These are phyloP conservation scores for Cossypha dichroa DNA, from an alignment of 2,797 vertebrate species.

Conservation along the genomic window DNA sequence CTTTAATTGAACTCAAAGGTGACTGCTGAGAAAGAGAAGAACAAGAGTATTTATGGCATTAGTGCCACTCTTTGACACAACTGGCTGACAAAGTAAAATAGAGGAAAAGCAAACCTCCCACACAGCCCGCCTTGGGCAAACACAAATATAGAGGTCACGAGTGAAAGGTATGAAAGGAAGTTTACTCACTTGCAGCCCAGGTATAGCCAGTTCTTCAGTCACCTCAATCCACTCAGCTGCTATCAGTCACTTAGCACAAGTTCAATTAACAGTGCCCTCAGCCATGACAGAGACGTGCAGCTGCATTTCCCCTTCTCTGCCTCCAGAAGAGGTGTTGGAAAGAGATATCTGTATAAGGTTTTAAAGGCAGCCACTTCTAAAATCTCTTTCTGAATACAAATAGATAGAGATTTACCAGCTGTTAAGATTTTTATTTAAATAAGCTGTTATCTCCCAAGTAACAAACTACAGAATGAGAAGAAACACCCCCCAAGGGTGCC, in stretches of 20 bases:
- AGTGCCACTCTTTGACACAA: background rate
- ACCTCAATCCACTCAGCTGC: background rate
- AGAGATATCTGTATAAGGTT: background rate
- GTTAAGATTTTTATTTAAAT: background rate
- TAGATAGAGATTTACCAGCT: background rate
- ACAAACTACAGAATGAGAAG: background rate
- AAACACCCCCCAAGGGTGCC: background rate
- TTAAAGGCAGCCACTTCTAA: background rate
- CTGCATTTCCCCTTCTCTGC: background rate
- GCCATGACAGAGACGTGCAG: background rate
- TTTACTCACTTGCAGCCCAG: background rate
- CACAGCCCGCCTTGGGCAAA: background rate
- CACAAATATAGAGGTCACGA: background rate
- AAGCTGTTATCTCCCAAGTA: background rate
- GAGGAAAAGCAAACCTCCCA: background rate
- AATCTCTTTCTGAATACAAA: background rate
- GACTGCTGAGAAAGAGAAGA: background rate
- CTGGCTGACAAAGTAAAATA: background rate
- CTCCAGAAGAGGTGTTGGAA: background rate
- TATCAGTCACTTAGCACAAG: background rate
- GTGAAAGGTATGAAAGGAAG: background rate
- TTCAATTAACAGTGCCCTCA: background rate
- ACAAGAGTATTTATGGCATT: background rate
- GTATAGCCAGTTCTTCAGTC: background rate
- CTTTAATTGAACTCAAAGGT: background rate